These are phyloP conservation scores for Peribatodes rhomboidaria DNA, from an alignment of 2,888 invertebrate genomes.

Conservation along the genomic window DNA sequence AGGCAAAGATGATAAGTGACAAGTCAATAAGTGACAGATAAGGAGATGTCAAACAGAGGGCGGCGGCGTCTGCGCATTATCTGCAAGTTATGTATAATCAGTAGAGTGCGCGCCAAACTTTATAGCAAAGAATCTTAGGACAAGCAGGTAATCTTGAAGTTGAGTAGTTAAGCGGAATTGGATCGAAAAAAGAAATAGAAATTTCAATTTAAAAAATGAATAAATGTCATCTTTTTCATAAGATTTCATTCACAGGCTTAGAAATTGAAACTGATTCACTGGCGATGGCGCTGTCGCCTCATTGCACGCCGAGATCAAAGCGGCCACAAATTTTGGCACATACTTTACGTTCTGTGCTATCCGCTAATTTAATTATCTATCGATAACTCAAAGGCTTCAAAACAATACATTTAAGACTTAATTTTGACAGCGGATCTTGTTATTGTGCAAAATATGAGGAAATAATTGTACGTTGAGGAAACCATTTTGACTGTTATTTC, in stretches of 20 bases:
- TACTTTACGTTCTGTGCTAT: neutral
- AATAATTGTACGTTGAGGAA: neutral
- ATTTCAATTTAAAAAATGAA: too few species aligned
- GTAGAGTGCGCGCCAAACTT: constrained; percentile 6
- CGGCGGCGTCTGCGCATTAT: constrained; percentile 13
- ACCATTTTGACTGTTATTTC: neutral
- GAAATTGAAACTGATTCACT: too few species aligned
- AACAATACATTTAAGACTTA: constrained; percentile 4
- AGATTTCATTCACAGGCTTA: too few species aligned
- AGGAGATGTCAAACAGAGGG: constrained; percentile 21
- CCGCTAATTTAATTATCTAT: constrained; percentile 13
- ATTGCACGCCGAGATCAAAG: neutral
- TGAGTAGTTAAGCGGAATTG: neutral
- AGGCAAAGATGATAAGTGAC: constrained; percentile 11
- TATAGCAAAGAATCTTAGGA: neutral
- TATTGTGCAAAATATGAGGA: constrained; percentile 21
- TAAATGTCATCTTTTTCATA: too few species aligned
- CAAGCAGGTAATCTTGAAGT: too few species aligned
- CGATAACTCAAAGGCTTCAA: constrained; percentile 1
- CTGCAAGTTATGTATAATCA: neutral
- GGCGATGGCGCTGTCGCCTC: too few species aligned
- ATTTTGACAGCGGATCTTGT: neutral
- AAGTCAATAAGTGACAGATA: constrained; percentile 20
- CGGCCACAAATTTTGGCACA: neutral
- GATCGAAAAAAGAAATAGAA: too few species aligned